A percentile compares a stretch with the other conserved stretches of the same genome.
These are phyloP conservation scores for Nerophis ophidion DNA, from an alignment of 2,113 vertebrate species.

Conservation along the genomic window DNA sequence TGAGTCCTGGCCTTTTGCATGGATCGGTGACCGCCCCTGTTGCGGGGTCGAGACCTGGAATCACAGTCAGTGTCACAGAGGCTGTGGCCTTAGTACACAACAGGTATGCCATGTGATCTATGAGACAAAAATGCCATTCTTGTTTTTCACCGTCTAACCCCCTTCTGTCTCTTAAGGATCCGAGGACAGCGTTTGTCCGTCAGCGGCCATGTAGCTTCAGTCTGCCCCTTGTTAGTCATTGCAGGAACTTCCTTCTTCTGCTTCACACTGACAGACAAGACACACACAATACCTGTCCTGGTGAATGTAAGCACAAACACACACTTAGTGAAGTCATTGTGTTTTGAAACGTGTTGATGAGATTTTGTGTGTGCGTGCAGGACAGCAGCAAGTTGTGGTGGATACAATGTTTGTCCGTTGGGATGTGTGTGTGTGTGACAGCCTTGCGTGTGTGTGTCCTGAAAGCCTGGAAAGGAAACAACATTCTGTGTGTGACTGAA, in stretches of 20 bases:
- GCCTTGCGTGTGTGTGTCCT: constrained; percentile 66
- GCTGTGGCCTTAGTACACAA: constrained; percentile 34
- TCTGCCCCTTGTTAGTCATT: constrained; percentile 70
- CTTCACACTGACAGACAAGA: constrained; percentile 60
- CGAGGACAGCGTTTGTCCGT: constrained; percentile 53
- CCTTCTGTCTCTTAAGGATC: constrained; percentile 17
- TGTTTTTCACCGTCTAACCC: neutral
- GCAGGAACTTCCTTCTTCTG: constrained; percentile 75
- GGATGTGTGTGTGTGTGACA: constrained; percentile 71
- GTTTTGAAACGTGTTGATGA: neutral
- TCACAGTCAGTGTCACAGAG: constrained; percentile 37
- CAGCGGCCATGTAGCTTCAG: constrained; percentile 64
- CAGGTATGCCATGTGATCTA: constrained; percentile 42
- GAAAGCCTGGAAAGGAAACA: constrained; percentile 65
- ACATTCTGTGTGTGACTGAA: constrained; percentile 60
- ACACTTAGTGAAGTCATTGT: neutral
- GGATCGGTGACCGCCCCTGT: constrained; percentile 24
- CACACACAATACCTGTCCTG: constrained; percentile 62
- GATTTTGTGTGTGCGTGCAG: constrained; percentile 43
- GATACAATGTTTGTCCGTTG: constrained; percentile 65
- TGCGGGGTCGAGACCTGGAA: constrained; percentile 27
- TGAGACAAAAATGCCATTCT: neutral
- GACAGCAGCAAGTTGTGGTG: constrained; percentile 68
- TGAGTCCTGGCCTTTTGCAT: constrained; percentile 35
- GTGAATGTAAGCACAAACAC: constrained; percentile 63